Evolutionary conservation across 37 sponge, comb jelly and placozoan genomes (phyloP).

Genomic region (Cliona cf. orientalis): DNA sequence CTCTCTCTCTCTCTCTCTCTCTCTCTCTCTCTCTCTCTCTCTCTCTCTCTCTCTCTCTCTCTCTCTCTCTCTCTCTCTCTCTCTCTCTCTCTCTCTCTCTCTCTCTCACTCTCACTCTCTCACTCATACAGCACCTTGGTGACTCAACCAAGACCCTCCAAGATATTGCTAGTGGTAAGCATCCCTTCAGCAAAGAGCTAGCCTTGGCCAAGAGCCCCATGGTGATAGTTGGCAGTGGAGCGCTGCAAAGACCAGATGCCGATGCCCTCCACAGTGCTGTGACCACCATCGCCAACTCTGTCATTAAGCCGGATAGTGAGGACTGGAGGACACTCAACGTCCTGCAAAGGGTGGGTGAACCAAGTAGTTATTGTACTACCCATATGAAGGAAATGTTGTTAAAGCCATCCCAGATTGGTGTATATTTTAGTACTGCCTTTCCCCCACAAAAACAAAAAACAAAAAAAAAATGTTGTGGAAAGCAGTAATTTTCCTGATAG

Average conservation of each 20-base stretch:
- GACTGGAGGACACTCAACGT: conserved; percentile 86
- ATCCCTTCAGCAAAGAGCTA: conserved; percentile 85
- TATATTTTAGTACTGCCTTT: too few relatives aligned
- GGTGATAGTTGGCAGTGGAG: conserved; percentile 75
- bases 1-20: too few relatives aligned
- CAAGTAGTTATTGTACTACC: neutral
- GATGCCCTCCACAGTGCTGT: conserved; percentile 44
- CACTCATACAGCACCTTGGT: conserved; percentile 72
- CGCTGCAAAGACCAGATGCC: conserved; percentile 67
- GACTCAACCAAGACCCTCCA: conserved; percentile 61
- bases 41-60: too few relatives aligned
- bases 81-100: too few relatives aligned
- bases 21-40: too few relatives aligned
- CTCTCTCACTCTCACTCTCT: neutral
- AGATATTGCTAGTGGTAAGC: conserved; percentile 76
- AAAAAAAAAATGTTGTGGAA: too few relatives aligned
- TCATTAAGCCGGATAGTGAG: conserved; percentile 20
- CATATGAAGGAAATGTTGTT: too few relatives aligned
- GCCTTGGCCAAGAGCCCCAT: conserved; percentile 75
- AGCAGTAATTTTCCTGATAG: too few relatives aligned
- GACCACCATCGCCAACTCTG: conserved; percentile 42
- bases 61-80: too few relatives aligned
- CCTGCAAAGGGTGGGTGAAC: conserved; percentile 67
- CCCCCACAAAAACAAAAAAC: too few relatives aligned
- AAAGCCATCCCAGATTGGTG: too few relatives aligned